Evolutionary conservation across 2,797 vertebrate genomes (phyloP).

Genomic region (Synaphobranchus kaupii): DNA sequence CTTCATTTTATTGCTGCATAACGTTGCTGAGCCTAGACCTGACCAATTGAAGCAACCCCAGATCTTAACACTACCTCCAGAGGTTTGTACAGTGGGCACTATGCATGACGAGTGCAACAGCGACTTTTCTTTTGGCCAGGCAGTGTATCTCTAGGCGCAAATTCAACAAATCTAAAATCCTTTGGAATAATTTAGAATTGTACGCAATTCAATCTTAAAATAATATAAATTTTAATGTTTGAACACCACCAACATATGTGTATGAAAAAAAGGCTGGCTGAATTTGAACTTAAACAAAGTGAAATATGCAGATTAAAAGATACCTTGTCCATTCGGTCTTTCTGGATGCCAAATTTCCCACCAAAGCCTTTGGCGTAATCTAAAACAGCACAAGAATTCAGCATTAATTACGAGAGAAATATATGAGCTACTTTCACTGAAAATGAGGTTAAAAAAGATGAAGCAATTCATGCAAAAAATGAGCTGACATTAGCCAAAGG

Average conservation of each 20-base stretch:
- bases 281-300: background rate
- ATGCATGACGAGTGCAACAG: no score
- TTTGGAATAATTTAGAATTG: no score
- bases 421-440: constrained; percentile 20
- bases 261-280: background rate
- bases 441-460: constrained; percentile 25
- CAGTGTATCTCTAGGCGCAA: background rate
- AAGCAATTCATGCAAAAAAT: constrained; percentile 55
- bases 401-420: background rate
- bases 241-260: background rate
- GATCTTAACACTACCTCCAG: no score
- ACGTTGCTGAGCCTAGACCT: no score
- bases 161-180: background rate
- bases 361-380: constrained; percentile 88
- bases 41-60: no score
- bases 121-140: no score
- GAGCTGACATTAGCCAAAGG: constrained; percentile 30
- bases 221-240: background rate
- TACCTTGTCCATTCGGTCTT: constrained; percentile 81
- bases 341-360: constrained; percentile 80
- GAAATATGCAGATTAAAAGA: background rate
- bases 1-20: no score
- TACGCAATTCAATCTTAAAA: background rate
- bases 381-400: constrained; percentile 52
- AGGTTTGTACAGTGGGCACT: no score